Conservation (phyloP, 2,888 invertebrate genomes). For the Mellilla xanthometata region DNA sequence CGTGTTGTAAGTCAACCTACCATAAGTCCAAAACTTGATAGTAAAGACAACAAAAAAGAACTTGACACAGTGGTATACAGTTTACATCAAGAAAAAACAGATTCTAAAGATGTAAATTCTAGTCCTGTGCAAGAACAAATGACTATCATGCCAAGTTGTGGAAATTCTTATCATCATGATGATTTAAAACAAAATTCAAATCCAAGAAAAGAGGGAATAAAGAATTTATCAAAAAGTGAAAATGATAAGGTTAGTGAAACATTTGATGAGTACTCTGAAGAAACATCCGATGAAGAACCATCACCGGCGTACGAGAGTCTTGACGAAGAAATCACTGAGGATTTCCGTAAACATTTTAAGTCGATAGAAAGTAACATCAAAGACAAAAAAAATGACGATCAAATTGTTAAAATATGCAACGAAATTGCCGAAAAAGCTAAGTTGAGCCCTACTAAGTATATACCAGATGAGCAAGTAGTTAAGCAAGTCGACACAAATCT, state of each 20-base stretch:
- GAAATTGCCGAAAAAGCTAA: conserved; percentile 24
- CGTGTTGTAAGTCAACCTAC: conserved; percentile 12
- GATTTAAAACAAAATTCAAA: too few species aligned
- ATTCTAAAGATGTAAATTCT: background rate
- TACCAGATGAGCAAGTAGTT: background rate
- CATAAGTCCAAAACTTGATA: background rate
- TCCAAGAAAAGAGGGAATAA: background rate
- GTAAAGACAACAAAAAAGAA: background rate
- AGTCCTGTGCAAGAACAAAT: too few species aligned
- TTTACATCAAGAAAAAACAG: background rate
- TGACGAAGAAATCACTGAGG: conserved; percentile 31
- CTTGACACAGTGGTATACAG: too few species aligned
- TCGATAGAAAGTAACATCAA: conserved; percentile 29
- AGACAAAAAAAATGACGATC: conserved; percentile 30
- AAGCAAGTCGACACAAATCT: background rate
- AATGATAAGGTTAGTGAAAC: background rate
- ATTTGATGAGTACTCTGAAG: conserved; percentile 15
- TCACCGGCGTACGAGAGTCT: conserved; percentile 34
- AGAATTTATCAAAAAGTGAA: background rate
- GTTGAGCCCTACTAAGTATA: conserved; percentile 18
- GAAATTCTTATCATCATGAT: too few species aligned
- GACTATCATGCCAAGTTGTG: too few species aligned
- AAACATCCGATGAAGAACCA: conserved; percentile 33
- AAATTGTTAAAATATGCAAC: conserved; percentile 30
- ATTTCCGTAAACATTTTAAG: conserved; percentile 32